Conservation (phyloP, 2,888 invertebrate species). For the Phengaris arion region DNA sequence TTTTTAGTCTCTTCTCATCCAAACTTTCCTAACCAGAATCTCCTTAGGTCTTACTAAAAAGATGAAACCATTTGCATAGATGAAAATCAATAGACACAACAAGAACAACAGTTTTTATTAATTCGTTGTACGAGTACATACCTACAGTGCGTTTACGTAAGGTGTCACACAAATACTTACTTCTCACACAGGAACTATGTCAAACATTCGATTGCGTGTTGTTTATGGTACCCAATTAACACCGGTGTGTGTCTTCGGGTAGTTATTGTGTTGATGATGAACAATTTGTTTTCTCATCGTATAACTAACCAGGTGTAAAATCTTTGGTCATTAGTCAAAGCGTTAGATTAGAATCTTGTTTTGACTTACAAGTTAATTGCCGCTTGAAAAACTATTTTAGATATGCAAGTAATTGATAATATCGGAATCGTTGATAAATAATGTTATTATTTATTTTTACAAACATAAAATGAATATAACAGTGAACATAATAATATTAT, state of each 20-base stretch:
- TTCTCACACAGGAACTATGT: constrained; percentile 23
- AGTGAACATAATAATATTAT: too few species aligned
- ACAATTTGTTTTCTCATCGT: constrained; percentile 1
- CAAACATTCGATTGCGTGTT: constrained; percentile 25
- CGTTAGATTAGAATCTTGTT: background rate
- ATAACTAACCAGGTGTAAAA: background rate
- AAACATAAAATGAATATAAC: too few species aligned
- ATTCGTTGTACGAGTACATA: background rate
- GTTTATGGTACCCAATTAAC: constrained; percentile 20
- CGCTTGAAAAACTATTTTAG: background rate
- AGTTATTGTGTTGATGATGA: background rate
- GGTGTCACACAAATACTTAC: constrained; percentile 20
- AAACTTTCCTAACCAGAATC: too few species aligned
- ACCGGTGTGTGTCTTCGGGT: background rate
- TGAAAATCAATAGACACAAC: background rate
- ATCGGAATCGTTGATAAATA: background rate
- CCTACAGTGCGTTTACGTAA: constrained; percentile 11
- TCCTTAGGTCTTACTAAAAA: background rate
- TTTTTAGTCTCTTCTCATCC: too few species aligned
- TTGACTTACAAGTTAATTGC: background rate
- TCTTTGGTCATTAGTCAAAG: constrained; percentile 10
- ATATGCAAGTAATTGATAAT: background rate
- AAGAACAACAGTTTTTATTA: constrained; percentile 18
- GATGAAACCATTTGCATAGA: background rate
- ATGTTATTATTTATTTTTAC: background rate